Conservation (phyloP, 2,888 invertebrate species). For the Graphium colonna region DNA sequence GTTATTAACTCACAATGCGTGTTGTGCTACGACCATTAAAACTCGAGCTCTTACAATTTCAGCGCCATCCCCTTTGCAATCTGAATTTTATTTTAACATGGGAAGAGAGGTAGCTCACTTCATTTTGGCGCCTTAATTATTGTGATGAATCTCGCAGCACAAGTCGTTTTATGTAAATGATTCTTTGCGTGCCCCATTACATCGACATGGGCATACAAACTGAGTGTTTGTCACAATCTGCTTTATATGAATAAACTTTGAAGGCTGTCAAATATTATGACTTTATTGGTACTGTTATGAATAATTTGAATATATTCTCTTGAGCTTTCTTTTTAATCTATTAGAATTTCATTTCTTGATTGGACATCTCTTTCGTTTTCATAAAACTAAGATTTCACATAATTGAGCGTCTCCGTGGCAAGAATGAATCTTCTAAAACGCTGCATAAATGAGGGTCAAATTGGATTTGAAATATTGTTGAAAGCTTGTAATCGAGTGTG, state of each 20-base stretch:
- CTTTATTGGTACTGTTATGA: slow-evolving; percentile 10
- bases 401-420: not conserved
- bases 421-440: not conserved
- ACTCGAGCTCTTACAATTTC: slow-evolving; percentile 29
- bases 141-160: slow-evolving; percentile 37
- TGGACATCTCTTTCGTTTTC: no score
- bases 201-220: slow-evolving; percentile 21
- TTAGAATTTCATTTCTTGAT: no score
- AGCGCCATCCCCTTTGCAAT: slow-evolving; percentile 10
- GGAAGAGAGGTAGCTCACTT: slow-evolving; percentile 22
- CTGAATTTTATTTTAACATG: slow-evolving; percentile 15
- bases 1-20: slow-evolving; percentile 44
- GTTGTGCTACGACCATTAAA: slow-evolving; percentile 37
- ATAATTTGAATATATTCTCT: no score
- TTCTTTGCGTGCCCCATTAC: slow-evolving; percentile 35
- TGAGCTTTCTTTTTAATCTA: no score
- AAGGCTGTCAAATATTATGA: slow-evolving; percentile 23
- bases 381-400: not conserved
- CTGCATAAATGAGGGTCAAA: slow-evolving; percentile 37
- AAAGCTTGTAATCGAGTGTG: slow-evolving; percentile 43
- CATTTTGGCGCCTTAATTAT: slow-evolving; percentile 37
- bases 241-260: slow-evolving; percentile 23
- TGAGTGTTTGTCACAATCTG: slow-evolving; percentile 28
- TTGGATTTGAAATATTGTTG: slow-evolving; percentile 48
- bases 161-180: slow-evolving; percentile 38